A percentile compares a stretch with the other conserved stretches of the same genome.
phyloP scores from a whole-genome alignment of 2,888 invertebrate genomes.

The Eristalis intricaria region DNA sequence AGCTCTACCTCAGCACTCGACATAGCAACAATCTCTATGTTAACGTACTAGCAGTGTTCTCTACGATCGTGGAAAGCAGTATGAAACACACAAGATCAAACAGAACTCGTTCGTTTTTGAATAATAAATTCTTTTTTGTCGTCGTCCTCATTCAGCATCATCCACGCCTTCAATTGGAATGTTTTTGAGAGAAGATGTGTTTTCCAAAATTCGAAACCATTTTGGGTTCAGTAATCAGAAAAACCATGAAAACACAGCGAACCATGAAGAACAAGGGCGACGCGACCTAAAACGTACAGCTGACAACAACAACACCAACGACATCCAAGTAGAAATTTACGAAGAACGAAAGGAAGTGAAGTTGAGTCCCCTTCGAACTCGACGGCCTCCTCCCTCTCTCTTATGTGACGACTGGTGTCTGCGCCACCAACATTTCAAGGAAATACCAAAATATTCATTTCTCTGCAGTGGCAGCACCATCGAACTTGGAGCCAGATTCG shows the following conservation, averaged over 20 bases:
- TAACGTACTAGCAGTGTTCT: background rate
- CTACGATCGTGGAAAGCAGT: constrained; percentile 14
- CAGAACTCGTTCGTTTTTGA: background rate
- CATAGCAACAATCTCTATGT: constrained; percentile 20
- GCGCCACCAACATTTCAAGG: constrained; percentile 11
- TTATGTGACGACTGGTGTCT: background rate
- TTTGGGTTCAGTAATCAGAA: background rate
- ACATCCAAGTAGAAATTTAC: constrained; percentile 10
- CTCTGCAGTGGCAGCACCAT: constrained; percentile 12
- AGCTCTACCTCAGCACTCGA: constrained; percentile 34
- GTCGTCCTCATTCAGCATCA: background rate
- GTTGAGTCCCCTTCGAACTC: constrained; percentile 46
- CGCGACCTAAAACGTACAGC: constrained; percentile 25
- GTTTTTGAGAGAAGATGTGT: background rate
- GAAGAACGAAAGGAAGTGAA: constrained; percentile 36
- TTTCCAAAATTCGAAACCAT: constrained; percentile 12
- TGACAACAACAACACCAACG: constrained; percentile 20
- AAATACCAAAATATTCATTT: constrained; percentile 56
- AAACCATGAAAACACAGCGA: constrained; percentile 42
- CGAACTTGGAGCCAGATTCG: constrained; percentile 39
- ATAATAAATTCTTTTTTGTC: background rate
- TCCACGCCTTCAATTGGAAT: background rate
- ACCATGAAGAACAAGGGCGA: constrained; percentile 26
- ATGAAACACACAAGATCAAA: constrained; percentile 4
- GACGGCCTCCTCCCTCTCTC: background rate